Evolutionary conservation across 2,888 invertebrate species (phyloP).

Genomic region (Drosophila rellima): DNA sequence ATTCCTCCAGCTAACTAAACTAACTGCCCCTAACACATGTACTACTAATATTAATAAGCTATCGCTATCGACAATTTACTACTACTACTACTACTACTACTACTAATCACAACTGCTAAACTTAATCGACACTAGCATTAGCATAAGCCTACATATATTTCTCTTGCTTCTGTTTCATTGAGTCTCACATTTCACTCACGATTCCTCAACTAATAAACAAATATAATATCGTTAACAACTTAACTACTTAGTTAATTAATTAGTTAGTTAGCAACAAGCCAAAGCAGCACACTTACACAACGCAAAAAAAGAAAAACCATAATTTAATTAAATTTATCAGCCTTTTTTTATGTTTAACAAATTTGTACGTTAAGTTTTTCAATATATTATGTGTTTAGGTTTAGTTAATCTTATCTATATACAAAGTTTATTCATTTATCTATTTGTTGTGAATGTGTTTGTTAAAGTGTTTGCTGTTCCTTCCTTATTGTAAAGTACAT

Average conservation of each 20-base stretch:
- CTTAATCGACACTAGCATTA: conserved; percentile 38
- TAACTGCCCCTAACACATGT: conserved; percentile 55
- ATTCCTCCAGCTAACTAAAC: conserved; percentile 56
- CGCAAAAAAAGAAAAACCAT: conserved; percentile 44
- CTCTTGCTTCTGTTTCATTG: conserved; percentile 23
- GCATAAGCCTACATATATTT: conserved; percentile 15
- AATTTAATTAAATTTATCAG: conserved; percentile 2
- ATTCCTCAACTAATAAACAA: conserved; percentile 5
- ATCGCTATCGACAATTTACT: no score
- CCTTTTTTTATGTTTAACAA: background rate
- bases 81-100: conserved; percentile 3
- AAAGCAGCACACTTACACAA: conserved; percentile 55
- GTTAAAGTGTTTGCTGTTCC: conserved; percentile 42
- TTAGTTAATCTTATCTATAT: conserved; percentile 9
- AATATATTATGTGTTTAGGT: conserved; percentile 20
- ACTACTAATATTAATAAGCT: conserved; percentile 36
- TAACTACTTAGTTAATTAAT: conserved; percentile 21
- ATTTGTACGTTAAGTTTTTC: background rate
- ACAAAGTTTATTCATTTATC: background rate
- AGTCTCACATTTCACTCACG: conserved; percentile 28
- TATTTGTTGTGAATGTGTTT: conserved; percentile 30
- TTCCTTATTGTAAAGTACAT: conserved; percentile 49
- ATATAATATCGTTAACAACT: conserved; percentile 14
- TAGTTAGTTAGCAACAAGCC: conserved; percentile 40
- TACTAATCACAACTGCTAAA: conserved; percentile 56